Conservation (phyloP, 2,888 invertebrate genomes). For the Syritta pipiens region DNA sequence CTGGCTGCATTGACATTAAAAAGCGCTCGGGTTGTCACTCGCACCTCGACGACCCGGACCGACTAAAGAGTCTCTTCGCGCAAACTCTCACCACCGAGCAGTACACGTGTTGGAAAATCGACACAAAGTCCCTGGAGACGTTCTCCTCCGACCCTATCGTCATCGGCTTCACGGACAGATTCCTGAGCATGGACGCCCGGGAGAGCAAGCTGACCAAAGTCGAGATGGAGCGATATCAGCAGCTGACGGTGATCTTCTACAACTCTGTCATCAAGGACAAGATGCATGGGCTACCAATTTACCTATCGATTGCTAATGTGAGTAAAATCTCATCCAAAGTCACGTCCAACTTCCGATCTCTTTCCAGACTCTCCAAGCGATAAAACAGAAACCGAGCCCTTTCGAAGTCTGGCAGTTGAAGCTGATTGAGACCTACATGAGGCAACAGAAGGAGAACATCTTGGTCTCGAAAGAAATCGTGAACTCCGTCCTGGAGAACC, state of each 20-base stretch:
- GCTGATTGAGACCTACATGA: slow-evolving; percentile 82
- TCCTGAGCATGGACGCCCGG: slow-evolving; percentile 79
- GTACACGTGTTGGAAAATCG: slow-evolving; percentile 78
- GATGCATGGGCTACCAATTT: slow-evolving; percentile 86
- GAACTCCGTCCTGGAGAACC: slow-evolving; percentile 75
- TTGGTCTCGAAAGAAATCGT: slow-evolving; percentile 77
- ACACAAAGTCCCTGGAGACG: slow-evolving; percentile 84
- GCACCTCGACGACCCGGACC: slow-evolving; percentile 90
- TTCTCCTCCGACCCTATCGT: slow-evolving; percentile 88
- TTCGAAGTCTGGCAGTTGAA: slow-evolving; percentile 89
- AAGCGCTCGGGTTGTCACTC: slow-evolving; percentile 94
- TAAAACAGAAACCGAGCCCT: slow-evolving; percentile 81
- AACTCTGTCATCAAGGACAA: slow-evolving; percentile 91
- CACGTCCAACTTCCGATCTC: slow-evolving; percentile 33
- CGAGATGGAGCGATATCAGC: slow-evolving; percentile 82
- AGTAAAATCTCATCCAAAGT: too few relatives aligned
- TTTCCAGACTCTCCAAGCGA: slow-evolving; percentile 81
- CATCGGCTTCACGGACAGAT: slow-evolving; percentile 85
- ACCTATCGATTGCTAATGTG: slow-evolving; percentile 86
- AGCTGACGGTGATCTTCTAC: slow-evolving; percentile 85
- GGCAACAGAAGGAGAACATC: slow-evolving; percentile 71
- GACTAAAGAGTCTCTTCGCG: slow-evolving; percentile 88
- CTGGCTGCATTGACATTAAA: slow-evolving; percentile 89
- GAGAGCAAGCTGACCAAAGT: slow-evolving; percentile 75
- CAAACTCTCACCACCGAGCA: slow-evolving; percentile 88